Base-by-base conservation (phyloP, 2,888 invertebrate genomes). In the Hyalella azteca region DNA sequence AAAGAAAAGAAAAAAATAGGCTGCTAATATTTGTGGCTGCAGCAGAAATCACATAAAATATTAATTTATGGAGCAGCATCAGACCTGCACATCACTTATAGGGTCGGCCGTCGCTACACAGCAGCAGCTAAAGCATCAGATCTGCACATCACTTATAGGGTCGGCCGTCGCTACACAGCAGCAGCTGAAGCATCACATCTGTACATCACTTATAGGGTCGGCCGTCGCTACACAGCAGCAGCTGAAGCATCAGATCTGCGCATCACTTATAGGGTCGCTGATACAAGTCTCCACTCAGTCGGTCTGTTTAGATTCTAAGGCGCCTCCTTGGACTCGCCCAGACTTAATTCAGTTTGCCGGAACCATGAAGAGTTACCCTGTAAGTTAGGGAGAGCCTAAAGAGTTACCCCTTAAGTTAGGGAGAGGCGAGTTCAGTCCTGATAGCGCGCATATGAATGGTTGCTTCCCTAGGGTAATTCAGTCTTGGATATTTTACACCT, bases 311-410 rank as follows among this genome's bases (percentile, higher is more conserved):
- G 54, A 54, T 54, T 66, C 19, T 66, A n/a, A 36, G 39, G 32
- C 66, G 15, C n/a, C n/a, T n/a, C n/a, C n/a, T n/a, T n/a, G n/a
- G n/a, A n/a, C 66, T 66, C 36, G 36, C 39, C 5, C 0, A 7
- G 29, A 66, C 36, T 66, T 66, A 66, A 66, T 66, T 66, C 66
- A 66, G 36, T 66, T 66, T 66, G 39, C 66, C n/a, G 66, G 66
- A 36, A 32, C 66, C 36, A n/a, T 66, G 66, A 66, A 66, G 66
- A 66, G 66, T 66, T 66, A 36, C 66, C 66, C 66, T 15, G 36
- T 66, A 66, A 66, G 66, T 66, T 66, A 66, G 66, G 29, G 66
- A 66, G n/a, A 13, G 29, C 36, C 36, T 36, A 3, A 29, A 66
- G 66, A 66, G 66, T 66, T 36, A 36, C 66, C 66, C 66, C 19